Evolutionary conservation across 2,888 invertebrate species (phyloP), one percentile per base, ranked within the genome.

Genomic region (Drosophila mettleri): DNA sequence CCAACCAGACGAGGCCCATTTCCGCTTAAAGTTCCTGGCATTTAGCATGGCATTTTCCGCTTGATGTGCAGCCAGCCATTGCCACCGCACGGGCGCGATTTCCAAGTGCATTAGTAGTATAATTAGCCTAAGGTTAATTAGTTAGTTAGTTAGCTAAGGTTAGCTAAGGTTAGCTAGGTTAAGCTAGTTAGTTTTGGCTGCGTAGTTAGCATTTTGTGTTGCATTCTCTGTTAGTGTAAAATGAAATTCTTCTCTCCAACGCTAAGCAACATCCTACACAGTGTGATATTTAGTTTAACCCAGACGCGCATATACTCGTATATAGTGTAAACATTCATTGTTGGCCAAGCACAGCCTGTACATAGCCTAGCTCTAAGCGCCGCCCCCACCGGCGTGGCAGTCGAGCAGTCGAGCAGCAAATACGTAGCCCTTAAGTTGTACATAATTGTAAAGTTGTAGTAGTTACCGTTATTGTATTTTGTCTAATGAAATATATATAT

Each of bases 241-340:
- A 80, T 69, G 70, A 74, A 61, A 70, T 69, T 71, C 70, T 78
- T 74, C 54, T 61, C 59, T 62, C 72, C 66, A 74, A 75, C 83
- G 86, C 78, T 88, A 81, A 80, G 79, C 71, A 83, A 83, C 83
- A 91, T 91, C 91, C 91, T 91, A 91, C 90, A 83, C 89, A 90
- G 91, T 91, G 91, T 91, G 91, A 91, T 91, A 91, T 91, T 91
- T 91, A 90, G 89, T 84, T 69, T 89, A 86, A 88, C 78, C 83
- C 81, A 81, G 71, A 73, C 58, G 74, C 83, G 83, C 69, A 71
- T 73, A 78, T 80, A 72, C 54, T 60, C 57, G 34, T 59, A 49
- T 69, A 54, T 65, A 74, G 43, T 29, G 49, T 27, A 65, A 55
- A 55, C 18, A 51, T 48, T 31, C 38, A 22, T 20, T 53, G 38